Evolutionary conservation across 2,888 invertebrate species (phyloP), one percentile per base, ranked within the genome.

Genomic region (Athetis lepigone): DNA sequence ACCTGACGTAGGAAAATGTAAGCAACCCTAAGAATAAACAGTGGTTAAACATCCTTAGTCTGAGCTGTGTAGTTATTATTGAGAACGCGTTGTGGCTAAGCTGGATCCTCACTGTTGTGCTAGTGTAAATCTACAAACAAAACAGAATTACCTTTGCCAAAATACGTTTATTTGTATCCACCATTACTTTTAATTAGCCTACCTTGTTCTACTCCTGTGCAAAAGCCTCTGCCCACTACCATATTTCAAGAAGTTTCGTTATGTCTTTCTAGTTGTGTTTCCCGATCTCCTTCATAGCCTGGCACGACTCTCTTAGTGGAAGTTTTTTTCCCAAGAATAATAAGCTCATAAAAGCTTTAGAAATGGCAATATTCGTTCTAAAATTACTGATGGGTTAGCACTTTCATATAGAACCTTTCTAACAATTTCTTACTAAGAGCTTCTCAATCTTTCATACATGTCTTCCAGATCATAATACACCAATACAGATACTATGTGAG

Each of bases 391-490:
- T n/a, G n/a, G n/a, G n/a, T n/a, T 9, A 29, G 9, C 11, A 29
- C 8, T 29, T 29, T 29, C 7, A 29, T 25, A 5, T 54, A 37
- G 16, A 37, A 37, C 16, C n/a, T 4, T 11, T 4, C 2, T 29
- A 1, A n/a, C 18, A 0, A 25, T 8, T 46, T 27, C 39, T 6
- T 0, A 18, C 8, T 16, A 23, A 16, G 2, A 19, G 7, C 16
- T 47, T 6, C n/a, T 61, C 13, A 25, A 4, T 29, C 23, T 21
- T 4, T 23, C 4, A 42, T 40, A n/a, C 36, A 29, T 13, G 33
- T 13, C 8, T 33, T 19, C 16, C 49, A 33, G 9, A 23, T 49
- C 37, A 33, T 70, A 43, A 33, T 23, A 25, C 18, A 16, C 42
- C 6, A 19, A 50, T 25, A 33, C 27, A 16, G 16, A 18, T 23